Evolutionary conservation across 1,140 invertebrate genomes (phyloP).

Genomic region (Zaprionus nigranus): DNA sequence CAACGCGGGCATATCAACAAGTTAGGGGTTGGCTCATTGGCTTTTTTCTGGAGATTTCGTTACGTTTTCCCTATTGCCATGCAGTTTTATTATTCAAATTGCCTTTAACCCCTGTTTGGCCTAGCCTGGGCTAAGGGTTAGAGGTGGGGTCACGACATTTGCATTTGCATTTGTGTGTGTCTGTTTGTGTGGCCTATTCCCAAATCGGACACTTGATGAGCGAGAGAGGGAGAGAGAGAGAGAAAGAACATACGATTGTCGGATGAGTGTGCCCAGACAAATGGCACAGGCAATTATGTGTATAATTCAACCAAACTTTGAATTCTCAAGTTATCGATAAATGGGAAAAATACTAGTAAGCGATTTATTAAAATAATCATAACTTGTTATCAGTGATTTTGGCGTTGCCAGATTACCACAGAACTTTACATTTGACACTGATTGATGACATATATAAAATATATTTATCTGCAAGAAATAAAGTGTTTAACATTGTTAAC

Average conservation of each 20-base stretch:
- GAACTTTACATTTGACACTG: not conserved
- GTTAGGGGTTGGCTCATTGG: constrained; percentile 63
- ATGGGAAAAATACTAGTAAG: not conserved
- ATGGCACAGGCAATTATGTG: not conserved
- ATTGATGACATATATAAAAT: too few species aligned
- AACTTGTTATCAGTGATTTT: not conserved
- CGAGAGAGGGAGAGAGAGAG: not conserved
- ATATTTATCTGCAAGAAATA: not conserved
- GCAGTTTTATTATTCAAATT: constrained; percentile 76
- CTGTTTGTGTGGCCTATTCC: constrained; percentile 54
- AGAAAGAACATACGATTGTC: constrained; percentile 46
- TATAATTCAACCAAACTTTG: not conserved
- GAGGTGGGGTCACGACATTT: constrained; percentile 76
- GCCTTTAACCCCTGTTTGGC: constrained; percentile 75
- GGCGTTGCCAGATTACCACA: not conserved
- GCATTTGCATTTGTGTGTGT: constrained; percentile 34
- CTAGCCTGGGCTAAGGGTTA: constrained; percentile 62
- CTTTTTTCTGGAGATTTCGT: constrained; percentile 24
- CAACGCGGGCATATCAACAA: constrained; percentile 61
- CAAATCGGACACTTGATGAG: constrained; percentile 68
- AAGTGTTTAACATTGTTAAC: not conserved
- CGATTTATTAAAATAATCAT: too few species aligned
- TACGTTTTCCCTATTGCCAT: constrained; percentile 54
- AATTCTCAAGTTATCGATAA: not conserved
- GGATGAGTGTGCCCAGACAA: constrained; percentile 55